phyloP scores from a whole-genome alignment of 2,113 vertebrate genomes.

The Engystomops pustulosus region DNA sequence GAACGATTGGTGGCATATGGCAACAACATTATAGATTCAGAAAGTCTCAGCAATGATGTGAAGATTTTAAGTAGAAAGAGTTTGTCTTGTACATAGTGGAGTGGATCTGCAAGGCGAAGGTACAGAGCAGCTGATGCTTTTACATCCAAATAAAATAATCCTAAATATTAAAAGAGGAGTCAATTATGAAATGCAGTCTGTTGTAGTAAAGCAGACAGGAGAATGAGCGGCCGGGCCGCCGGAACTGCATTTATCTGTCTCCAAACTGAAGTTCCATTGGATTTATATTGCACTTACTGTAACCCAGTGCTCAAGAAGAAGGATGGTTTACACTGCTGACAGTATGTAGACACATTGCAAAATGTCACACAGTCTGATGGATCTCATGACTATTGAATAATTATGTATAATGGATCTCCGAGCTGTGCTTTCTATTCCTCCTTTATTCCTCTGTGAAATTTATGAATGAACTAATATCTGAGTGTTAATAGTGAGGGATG shows the following conservation, averaged over 20 bases:
- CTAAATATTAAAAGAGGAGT: not conserved
- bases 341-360: not conserved
- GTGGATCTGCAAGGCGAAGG: too few relatives aligned
- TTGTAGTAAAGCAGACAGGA: conserved; percentile 30
- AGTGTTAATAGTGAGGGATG: too few relatives aligned
- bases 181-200: conserved; percentile 15
- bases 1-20: too few relatives aligned
- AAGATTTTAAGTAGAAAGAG: not conserved
- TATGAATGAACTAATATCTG: too few relatives aligned
- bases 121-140: not conserved
- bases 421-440: too few relatives aligned
- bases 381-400: not conserved
- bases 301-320: conserved; percentile 26
- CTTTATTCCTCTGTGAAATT: too few relatives aligned
- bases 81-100: too few relatives aligned
- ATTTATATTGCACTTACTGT: conserved; percentile 26
- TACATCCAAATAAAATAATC: conserved; percentile 24
- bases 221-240: conserved; percentile 2
- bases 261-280: conserved; percentile 11
- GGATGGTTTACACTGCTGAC: not conserved
- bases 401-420: too few relatives aligned
- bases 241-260: conserved; percentile 36
- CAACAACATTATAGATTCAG: too few relatives aligned
- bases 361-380: not conserved
- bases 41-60: too few relatives aligned